Base-by-base conservation (phyloP, 2,797 vertebrate genomes). In the Sandelia bainsii region DNA sequence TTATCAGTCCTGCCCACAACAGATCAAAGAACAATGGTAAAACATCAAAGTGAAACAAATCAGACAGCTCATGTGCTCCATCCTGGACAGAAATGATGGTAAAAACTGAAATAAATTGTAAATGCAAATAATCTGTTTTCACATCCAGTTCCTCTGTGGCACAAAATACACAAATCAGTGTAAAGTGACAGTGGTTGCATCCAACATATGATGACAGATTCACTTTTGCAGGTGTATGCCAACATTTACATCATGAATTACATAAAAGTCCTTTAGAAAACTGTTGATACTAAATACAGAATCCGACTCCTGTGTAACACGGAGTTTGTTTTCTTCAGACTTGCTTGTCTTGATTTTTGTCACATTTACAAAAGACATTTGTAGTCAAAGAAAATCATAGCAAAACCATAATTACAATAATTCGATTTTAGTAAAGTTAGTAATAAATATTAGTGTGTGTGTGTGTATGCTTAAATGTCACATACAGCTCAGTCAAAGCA, bases 401-500 rank as follows among this genome's bases (percentile, higher is more conserved):
- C 17, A 82, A 79, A 6, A 60, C 40, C 44, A 87, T 86, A 91
- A 85, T 79, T 69, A 88, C 79, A 91, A 87, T 70, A 70, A 59
- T 72, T 40, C 29, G 90, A 90, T 93, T 94, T 90, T 5, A 60
- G 73, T 57, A 90, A 77, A 79, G 56, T 51, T 91, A 89, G 91
- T 45, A 96, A 96, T 96, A 96, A 96, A 96, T 96, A 96, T 89
- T 22, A 34, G 46, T 48, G 29, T 49, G 40, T n/a, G n/a, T n/a
- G 40, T 16, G 29, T 49, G 13, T 51, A 37, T 37, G 34, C 39
- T 71, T 53, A 34, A 69, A 67, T 52, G 76, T 72, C 69, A 76
- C 58, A 10, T 20, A 57, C 71, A 74, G 42, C 58, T 70, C 50
- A 49, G 53, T 22, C 44, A 48, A 64, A 59, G 62, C 20, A 60